Conservation (phyloP, 2,113 vertebrate species). For the Pungitius pungitius region DNA sequence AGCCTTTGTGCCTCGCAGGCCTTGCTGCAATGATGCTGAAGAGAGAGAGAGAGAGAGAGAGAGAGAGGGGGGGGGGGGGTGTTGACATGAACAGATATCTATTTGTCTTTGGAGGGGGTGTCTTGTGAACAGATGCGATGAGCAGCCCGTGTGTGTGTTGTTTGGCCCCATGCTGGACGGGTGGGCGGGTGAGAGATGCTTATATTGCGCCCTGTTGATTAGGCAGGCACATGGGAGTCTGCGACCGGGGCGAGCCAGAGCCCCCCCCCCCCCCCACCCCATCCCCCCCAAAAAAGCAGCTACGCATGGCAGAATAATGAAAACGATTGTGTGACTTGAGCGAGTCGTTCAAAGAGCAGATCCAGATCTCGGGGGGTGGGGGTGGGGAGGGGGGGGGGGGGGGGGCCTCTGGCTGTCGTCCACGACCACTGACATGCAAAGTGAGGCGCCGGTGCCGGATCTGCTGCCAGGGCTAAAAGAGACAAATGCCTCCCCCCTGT, state of each 20-base stretch:
- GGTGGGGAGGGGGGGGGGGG: no score
- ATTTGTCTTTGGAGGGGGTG: conserved; percentile 29
- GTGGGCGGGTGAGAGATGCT: conserved; percentile 66
- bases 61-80: neutral
- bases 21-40: neutral
- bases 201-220: conserved; percentile 33
- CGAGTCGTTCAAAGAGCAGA: no score
- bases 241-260: conserved; percentile 8
- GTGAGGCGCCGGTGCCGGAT: neutral
- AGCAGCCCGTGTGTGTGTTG: conserved; percentile 62
- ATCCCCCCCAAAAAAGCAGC: conserved; percentile 32
- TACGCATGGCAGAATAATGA: conserved; percentile 36
- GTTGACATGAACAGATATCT: conserved; percentile 1
- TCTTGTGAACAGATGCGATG: conserved; percentile 73
- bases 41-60: conserved; percentile 19
- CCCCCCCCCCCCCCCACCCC: conserved; percentile 17
- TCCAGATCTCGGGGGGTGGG: no score
- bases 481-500: neutral
- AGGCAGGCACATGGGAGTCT: conserved; percentile 32
- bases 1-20: neutral
- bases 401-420: neutral
- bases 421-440: conserved; percentile 23
- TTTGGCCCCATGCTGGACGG: conserved; percentile 55
- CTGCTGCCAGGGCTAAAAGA: neutral
- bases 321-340: neutral